Percentiles rank a stretch among this genome's conserved stretches.
phyloP scores from a whole-genome alignment of 2,113 vertebrate species.

The Psilopsiagon aymara region DNA sequence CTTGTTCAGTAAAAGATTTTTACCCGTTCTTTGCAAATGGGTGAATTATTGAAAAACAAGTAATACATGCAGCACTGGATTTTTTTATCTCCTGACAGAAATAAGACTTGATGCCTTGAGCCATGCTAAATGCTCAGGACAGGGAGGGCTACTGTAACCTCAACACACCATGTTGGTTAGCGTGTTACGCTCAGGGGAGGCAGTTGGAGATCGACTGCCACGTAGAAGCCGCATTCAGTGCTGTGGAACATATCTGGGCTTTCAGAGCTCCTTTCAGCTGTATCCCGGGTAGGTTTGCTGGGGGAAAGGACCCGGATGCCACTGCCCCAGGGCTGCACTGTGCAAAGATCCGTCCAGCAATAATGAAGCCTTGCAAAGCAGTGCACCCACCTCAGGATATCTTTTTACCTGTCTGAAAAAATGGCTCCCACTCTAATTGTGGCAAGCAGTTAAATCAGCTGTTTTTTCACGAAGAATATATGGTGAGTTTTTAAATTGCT shows the following conservation, averaged over 20 bases:
- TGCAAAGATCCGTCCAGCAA: too few relatives aligned
- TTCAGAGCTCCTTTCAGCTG: too few relatives aligned
- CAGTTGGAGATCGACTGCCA: accelerated
- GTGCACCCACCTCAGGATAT: accelerated
- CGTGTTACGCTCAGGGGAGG: not conserved
- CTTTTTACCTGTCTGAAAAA: not conserved
- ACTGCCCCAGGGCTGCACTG: not conserved
- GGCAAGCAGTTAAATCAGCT: not conserved
- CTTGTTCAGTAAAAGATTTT: accelerated
- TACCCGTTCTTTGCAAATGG: not conserved
- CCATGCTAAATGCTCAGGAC: not conserved
- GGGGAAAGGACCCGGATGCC: accelerated
- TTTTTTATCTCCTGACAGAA: not conserved
- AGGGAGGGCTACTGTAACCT: not conserved
- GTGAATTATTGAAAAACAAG: not conserved
- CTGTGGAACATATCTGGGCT: not conserved
- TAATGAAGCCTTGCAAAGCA: not conserved
- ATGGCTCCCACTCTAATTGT: not conserved
- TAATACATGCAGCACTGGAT: not conserved
- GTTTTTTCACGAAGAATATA: not conserved
- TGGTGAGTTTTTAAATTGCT: not conserved
- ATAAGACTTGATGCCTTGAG: not conserved
- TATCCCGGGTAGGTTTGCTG: not conserved
- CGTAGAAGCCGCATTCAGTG: accelerated
- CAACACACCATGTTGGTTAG: accelerated